Percentiles rank a stretch among this genome's conserved stretches.
Evolutionary conservation across 2,113 vertebrate genomes (phyloP).

Genomic region (Campylorhamphus procurvoides): DNA sequence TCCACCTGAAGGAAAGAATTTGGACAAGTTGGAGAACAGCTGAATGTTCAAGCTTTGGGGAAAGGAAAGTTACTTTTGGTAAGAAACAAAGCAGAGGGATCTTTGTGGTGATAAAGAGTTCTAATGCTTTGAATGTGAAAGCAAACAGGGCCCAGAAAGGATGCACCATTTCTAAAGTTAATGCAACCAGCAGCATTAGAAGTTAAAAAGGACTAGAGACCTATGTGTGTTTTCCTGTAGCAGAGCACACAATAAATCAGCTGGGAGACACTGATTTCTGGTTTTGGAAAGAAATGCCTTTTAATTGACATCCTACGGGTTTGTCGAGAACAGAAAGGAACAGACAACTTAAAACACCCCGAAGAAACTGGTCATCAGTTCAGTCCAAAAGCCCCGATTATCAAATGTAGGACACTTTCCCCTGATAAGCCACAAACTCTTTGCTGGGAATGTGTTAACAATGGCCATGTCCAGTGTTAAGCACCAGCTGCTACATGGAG

Average conservation of each 20-base stretch:
- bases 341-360: slow-evolving; percentile 55
- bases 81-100: background rate
- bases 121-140: background rate
- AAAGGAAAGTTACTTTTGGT: background rate
- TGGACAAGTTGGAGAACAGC: background rate
- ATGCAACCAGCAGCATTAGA: background rate
- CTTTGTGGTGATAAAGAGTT: background rate
- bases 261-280: slow-evolving; percentile 39
- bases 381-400: slow-evolving; percentile 47
- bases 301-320: slow-evolving; percentile 14
- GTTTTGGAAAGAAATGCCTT: slow-evolving; percentile 53
- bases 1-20: background rate
- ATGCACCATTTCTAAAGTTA: background rate
- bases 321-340: slow-evolving; percentile 8
- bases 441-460: slow-evolving; percentile 73
- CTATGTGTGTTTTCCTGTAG: background rate
- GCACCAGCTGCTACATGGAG: slow-evolving; percentile 69
- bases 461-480: slow-evolving; percentile 67
- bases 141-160: background rate
- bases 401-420: slow-evolving; percentile 64
- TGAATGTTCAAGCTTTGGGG: background rate
- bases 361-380: slow-evolving; percentile 45
- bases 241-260: slow-evolving; percentile 26
- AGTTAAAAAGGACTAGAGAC: background rate
- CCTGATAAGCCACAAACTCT: slow-evolving; percentile 64